Evolutionary conservation across 2,113 vertebrate genomes (phyloP), one percentile per base, ranked within the genome.

Genomic region (Pollachius pollachius): DNA sequence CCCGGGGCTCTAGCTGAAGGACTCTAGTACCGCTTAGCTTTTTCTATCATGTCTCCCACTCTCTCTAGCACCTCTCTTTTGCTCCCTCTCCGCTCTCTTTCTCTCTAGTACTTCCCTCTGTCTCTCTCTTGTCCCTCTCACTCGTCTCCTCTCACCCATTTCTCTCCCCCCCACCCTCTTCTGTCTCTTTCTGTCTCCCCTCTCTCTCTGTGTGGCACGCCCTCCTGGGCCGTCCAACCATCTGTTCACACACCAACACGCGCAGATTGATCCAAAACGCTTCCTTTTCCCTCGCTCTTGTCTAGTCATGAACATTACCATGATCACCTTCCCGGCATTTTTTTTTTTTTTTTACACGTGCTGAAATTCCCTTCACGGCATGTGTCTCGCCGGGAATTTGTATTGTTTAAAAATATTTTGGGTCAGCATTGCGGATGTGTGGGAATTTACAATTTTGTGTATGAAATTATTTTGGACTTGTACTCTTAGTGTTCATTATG

Each of bases 201-300:
- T 37, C 41, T 48, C 41, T 48, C 41, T 48, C 9, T 48, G 41
- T 48, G 41, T 57, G 54, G 54, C 54, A 57, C 1, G 54, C 54
- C 54, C 16, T n/a, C 54, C 54, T 48, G 9, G 7, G n/a, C 13
- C 54, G 82, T 82, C 82, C 81, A 80, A 81, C 83, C 86, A 86
- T 86, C 86, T 88, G 84, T 84, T 77, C 75, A 78, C 65, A 77
- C 75, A 76, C 41, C 41, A 48, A 48, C 76, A 75, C 19, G 56
- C 66, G 21, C 67, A 23, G 52, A 23, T 62, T 34, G 61, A 78
- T 70, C 41, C 76, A 37, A 72, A 5, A 3, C 60, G 64, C 59
- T 64, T 68, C 61, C 37, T 13, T 48, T 48, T 48, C 41, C 41
- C 41, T 34, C 30, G 30, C 30, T 48, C 41, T 48, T 13, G 41